Conservation (phyloP, 30 jellyfish, hydroid and myxozoan species). For the Pelagia noctiluca region DNA sequence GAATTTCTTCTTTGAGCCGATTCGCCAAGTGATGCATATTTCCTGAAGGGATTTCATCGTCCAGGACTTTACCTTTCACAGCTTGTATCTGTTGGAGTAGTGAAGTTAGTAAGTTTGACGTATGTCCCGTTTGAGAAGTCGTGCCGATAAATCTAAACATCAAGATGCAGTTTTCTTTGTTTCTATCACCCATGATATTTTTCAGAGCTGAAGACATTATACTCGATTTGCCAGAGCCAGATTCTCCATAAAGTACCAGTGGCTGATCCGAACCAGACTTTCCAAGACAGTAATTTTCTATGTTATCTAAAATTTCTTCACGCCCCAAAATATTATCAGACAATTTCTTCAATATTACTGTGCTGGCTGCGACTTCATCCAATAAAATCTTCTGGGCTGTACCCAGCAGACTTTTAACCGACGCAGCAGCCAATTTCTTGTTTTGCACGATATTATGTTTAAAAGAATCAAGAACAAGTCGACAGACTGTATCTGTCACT, state of each 20-base stretch:
- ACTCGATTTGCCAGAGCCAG: constrained; percentile 56
- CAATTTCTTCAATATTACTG: background rate
- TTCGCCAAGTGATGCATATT: background rate
- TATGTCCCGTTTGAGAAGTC: constrained; percentile 35
- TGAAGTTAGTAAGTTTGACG: constrained; percentile 18
- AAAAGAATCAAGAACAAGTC: constrained; percentile 17
- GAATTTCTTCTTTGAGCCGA: background rate
- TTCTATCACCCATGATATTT: background rate
- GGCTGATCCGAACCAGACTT: background rate
- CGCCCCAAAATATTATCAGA: constrained; percentile 4
- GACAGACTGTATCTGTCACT: constrained; percentile 33
- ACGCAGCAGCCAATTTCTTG: background rate
- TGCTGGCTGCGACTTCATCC: constrained; percentile 18
- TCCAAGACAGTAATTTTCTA: background rate
- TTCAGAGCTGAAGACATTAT: constrained; percentile 10
- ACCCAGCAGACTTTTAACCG: background rate
- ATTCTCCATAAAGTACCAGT: constrained; percentile 15
- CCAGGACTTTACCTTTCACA: background rate
- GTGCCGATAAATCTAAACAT: constrained; percentile 46
- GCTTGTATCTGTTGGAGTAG: constrained; percentile 27
- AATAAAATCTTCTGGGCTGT: background rate
- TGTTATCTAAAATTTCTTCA: background rate
- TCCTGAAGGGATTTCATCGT: background rate
- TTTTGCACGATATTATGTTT: background rate
- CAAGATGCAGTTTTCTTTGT: background rate